Evolutionary conservation across 2,888 invertebrate genomes (phyloP).

Genomic region (Oscheius sp.): DNA sequence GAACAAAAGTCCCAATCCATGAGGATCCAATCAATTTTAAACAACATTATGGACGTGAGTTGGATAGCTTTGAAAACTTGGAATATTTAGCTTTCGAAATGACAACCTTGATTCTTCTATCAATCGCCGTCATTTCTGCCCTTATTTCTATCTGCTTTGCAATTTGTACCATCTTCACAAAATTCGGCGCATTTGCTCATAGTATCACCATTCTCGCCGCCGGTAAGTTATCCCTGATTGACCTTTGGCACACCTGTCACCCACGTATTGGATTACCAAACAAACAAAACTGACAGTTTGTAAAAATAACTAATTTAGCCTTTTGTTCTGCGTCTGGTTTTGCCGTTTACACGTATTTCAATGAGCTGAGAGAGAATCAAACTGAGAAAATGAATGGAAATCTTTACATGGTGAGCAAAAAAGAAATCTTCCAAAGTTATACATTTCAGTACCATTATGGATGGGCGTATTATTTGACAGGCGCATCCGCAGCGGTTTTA

Average conservation of each 20-base stretch:
- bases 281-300: background rate
- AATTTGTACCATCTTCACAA: slow-evolving; percentile 53
- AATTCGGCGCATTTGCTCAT: slow-evolving; percentile 53
- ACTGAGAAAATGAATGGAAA: slow-evolving; percentile 46
- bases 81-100: slow-evolving; percentile 52
- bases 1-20: slow-evolving; percentile 12
- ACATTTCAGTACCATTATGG: slow-evolving; percentile 53
- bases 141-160: slow-evolving; percentile 47
- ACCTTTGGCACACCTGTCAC: background rate
- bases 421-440: background rate
- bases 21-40: slow-evolving; percentile 20
- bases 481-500: slow-evolving; percentile 38
- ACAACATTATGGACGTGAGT: slow-evolving; percentile 19
- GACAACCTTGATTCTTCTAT: slow-evolving; percentile 47
- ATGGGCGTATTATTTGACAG: slow-evolving; percentile 56
- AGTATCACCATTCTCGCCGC: slow-evolving; percentile 46
- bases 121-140: slow-evolving; percentile 36
- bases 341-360: slow-evolving; percentile 51
- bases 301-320: slow-evolving; percentile 32
- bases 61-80: background rate
- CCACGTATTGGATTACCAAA: background rate
- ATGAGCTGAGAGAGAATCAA: slow-evolving; percentile 55
- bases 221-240: slow-evolving; percentile 29
- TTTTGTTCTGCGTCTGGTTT: slow-evolving; percentile 49
- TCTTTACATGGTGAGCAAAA: slow-evolving; percentile 28